phyloP scores from a whole-genome alignment of 2,888 invertebrate genomes.

The Dynastes maya region DNA sequence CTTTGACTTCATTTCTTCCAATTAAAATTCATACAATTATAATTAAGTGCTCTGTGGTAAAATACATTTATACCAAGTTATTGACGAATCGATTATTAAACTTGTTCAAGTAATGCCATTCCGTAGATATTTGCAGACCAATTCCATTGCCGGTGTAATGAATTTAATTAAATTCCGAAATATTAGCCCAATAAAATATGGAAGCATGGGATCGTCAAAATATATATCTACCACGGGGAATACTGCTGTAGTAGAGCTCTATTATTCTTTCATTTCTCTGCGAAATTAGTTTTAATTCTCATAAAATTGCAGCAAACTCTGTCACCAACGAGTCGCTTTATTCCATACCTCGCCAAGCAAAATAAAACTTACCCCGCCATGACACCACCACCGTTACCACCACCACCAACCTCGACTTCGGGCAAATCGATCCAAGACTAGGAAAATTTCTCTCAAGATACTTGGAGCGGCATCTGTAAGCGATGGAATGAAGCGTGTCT shows the following conservation, averaged over 20 bases:
- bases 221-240: conserved; percentile 4
- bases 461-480: conserved; percentile 46
- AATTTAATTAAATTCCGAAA: conserved; percentile 24
- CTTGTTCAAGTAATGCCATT: no score
- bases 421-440: conserved; percentile 29
- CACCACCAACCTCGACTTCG: conserved; percentile 17
- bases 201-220: conserved; percentile 14
- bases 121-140: no score
- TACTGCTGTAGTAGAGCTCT: conserved; percentile 12
- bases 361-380: conserved; percentile 41
- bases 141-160: not conserved
- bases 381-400: conserved; percentile 36
- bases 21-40: no score
- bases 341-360: conserved; percentile 13
- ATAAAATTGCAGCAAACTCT: conserved; percentile 38
- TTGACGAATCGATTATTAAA: no score
- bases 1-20: no score
- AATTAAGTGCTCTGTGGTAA: no score
- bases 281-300: conserved; percentile 38
- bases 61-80: no score
- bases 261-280: conserved; percentile 42
- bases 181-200: conserved; percentile 7
- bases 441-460: conserved; percentile 37
- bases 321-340: conserved; percentile 16
- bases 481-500: conserved; percentile 33